Conservation (phyloP, 2,888 invertebrate genomes). For the Tachina fera region DNA sequence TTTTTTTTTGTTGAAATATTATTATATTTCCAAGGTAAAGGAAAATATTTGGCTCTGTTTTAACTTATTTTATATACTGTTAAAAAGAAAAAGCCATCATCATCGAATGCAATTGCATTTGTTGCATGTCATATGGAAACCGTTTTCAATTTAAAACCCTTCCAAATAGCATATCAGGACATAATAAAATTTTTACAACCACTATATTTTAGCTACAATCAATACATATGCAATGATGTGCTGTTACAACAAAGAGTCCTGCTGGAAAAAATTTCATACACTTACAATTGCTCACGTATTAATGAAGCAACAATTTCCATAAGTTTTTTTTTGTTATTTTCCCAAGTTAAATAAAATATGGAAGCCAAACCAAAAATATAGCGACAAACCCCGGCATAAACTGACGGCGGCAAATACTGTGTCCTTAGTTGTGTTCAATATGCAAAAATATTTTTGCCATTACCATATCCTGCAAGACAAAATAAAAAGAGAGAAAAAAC, state of each 20-base stretch:
- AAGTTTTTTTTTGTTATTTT: slow-evolving; percentile 26
- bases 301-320: slow-evolving; percentile 68
- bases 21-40: background rate
- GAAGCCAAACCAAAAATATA: slow-evolving; percentile 20
- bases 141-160: slow-evolving; percentile 57
- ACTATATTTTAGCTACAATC: background rate
- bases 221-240: background rate
- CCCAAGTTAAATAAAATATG: slow-evolving; percentile 35
- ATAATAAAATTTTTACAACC: slow-evolving; percentile 5
- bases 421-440: background rate
- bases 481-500: background rate
- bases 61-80: slow-evolving; percentile 8
- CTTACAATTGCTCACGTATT: slow-evolving; percentile 11
- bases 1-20: too few species aligned
- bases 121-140: slow-evolving; percentile 27
- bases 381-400: background rate
- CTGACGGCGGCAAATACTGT: background rate
- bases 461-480: slow-evolving; percentile 4
- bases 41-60: background rate
- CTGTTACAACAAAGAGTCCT: background rate
- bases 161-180: slow-evolving; percentile 18
- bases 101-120: slow-evolving; percentile 37
- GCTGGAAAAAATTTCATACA: background rate
- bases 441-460: background rate
- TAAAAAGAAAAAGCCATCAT: background rate